Evolutionary conservation across 2,888 invertebrate genomes (phyloP).

Genomic region (Dinocampus coccinellae): DNA sequence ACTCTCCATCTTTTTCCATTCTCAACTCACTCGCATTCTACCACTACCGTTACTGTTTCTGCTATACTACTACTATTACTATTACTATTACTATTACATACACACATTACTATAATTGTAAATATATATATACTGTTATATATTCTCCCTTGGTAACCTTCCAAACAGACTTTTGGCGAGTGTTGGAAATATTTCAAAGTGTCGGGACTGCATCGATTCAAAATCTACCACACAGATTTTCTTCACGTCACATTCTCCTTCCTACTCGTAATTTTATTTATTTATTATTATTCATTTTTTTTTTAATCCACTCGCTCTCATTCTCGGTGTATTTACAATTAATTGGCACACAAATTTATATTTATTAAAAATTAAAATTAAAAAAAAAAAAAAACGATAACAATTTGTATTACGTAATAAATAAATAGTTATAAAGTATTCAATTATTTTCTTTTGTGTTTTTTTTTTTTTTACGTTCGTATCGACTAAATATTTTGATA

Average conservation of each 20-base stretch:
- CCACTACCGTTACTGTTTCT: not conserved
- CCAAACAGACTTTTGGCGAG: slow-evolving; percentile 34
- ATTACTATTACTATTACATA: not conserved
- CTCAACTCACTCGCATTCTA: not conserved
- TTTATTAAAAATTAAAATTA: no score
- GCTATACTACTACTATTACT: not conserved
- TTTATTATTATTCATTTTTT: not conserved
- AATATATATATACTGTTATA: not conserved
- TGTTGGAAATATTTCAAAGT: slow-evolving; percentile 36
- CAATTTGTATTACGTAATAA: no score
- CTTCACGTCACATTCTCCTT: not conserved
- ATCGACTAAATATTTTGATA: no score
- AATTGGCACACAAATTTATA: slow-evolving; percentile 27
- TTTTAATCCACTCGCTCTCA: not conserved
- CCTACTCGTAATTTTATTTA: not conserved
- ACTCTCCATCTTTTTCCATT: not conserved
- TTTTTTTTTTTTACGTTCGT: no score
- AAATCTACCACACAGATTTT: not conserved
- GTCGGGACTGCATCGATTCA: slow-evolving; percentile 33
- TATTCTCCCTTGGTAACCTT: slow-evolving; percentile 31
- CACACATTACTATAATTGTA: no score
- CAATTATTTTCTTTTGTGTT: no score
- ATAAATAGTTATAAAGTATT: no score
- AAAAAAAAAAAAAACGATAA: no score
- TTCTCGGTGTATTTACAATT: slow-evolving; percentile 2